Evolutionary conservation across 2,113 vertebrate genomes (phyloP), one percentile per base, ranked within the genome.

Genomic region (Toxotes chatareus): DNA sequence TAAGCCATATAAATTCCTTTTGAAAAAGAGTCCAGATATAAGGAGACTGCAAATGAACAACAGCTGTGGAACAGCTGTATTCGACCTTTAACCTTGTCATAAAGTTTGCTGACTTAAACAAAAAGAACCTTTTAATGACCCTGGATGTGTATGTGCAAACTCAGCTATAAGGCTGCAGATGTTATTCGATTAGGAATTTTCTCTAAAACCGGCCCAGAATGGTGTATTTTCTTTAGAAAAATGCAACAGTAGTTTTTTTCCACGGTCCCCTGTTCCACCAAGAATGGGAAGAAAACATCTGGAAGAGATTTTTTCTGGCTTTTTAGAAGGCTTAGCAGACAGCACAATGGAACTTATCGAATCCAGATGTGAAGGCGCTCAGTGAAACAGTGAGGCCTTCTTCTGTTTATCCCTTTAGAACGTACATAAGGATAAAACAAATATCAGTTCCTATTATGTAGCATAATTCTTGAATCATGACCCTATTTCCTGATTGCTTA

Each of bases 241-340:
- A 91, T 76, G 82, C 86, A 92, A 88, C 86, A 66, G 78, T 77
- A 19, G 77, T 93, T 81, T 90, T 92, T 88, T 89, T 66, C 85
- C 85, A 79, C 34, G 81, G 72, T 92, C 80, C 90, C 85, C 86
- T 84, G 78, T 92, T 94, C 90, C 91, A 92, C 88, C 82, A 85
- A 60, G 82, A 93, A 88, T 88, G 85, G 89, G 86, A 93, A 89
- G 83, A 94, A 94, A 94, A 94, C 95, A 96, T 96, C 95, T 96
- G 94, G 95, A 96, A 95, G 82, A 88, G 84, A 95, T 96, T 95
- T 94, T 91, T 92, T 76, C 88, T 84, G 81, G 81, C 74, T 87
- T 93, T 94, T 89, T 88, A 78, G 88, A 89, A 82, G 84, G 84
- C 85, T 94, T 90, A 93, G 93, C 94, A 95, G 93, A 95, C 93